Evolutionary conservation across 2,888 invertebrate species (phyloP), one percentile per base, ranked within the genome.

Genomic region (Eupithecia insigniata): DNA sequence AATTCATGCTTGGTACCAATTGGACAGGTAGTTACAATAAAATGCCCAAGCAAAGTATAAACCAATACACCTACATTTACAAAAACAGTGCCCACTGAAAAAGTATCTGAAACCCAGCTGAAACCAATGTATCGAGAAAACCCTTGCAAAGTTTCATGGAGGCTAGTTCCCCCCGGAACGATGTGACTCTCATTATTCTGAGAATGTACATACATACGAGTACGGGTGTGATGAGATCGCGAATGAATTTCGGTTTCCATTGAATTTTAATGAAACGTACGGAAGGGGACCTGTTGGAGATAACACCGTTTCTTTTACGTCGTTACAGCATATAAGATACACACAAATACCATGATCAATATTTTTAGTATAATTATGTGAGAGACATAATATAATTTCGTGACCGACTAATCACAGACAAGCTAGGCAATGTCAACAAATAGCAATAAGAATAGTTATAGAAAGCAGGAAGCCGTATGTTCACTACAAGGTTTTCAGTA

Each of bases 391-490:
- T 14, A 39, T 39, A 3, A 18, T 18, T 8, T 34, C 18, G 34
- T 22, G 22, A 22, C 5, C 18, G 12, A 34, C 62, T 1, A 34
- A 22, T 32, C 62, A 34, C 22, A 62, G 32, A 62, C 30, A 60
- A 30, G 30, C 28, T 16, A 30, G 60, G 22, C 32, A 12, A 30
- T 67, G 16, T 61, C 43, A 34, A 61, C 39, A 67, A 43, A 30
- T 58, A 62, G 30, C 18, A 64, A 66, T 67, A 64, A 58, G 51
- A 65, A 70, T 66, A 71, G 70, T 74, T 70, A 26, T 82, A 84
- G 82, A 82, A 82, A 84, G 87, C 82, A 79, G 79, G 83, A 83
- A 85, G 82, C 79, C 76, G 61, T 80, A 81, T 79, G 81, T 80
- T 72, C 81, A 80, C 74, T 70, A 65, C 65, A 85, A 86, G 87